These are phyloP conservation scores for Thermophis baileyi DNA, from an alignment of 2,113 vertebrate genomes.

Conservation along the genomic window DNA sequence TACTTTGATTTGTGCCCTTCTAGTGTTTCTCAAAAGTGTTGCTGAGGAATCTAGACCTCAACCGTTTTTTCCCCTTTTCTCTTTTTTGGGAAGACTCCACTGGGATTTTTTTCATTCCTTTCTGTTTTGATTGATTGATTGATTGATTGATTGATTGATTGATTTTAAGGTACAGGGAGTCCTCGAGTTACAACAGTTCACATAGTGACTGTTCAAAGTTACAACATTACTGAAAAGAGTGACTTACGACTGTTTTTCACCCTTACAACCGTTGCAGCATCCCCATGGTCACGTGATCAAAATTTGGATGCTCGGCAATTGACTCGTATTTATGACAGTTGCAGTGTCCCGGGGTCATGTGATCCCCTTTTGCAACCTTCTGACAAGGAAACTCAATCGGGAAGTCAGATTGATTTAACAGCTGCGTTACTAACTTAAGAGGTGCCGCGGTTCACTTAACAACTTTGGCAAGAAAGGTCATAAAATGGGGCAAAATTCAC, in stretches of 20 bases:
- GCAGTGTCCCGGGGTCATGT: neutral
- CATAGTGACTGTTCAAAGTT: neutral
- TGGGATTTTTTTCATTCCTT: conserved; percentile 5
- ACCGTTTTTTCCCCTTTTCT: neutral
- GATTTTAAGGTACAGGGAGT: neutral
- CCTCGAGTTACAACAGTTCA: neutral
- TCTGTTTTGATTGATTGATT: neutral
- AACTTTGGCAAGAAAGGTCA: neutral
- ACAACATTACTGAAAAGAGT: neutral
- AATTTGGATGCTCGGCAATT: neutral
- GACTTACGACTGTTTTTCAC: neutral
- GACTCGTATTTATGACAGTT: neutral
- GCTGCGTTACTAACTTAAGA: neutral
- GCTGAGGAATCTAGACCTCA: neutral
- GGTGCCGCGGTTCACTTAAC: neutral
- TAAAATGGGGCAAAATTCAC: neutral
- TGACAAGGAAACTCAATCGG: neutral
- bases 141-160: neutral
- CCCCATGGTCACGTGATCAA: neutral
- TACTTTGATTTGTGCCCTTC: neutral
- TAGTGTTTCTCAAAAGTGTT: neutral
- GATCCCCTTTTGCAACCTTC: neutral
- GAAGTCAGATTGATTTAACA: neutral
- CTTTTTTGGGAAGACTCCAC: neutral
- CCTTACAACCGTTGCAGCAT: neutral